Conservation (phyloP, 2,113 vertebrate genomes). For the Ictalurus punctatus region DNA sequence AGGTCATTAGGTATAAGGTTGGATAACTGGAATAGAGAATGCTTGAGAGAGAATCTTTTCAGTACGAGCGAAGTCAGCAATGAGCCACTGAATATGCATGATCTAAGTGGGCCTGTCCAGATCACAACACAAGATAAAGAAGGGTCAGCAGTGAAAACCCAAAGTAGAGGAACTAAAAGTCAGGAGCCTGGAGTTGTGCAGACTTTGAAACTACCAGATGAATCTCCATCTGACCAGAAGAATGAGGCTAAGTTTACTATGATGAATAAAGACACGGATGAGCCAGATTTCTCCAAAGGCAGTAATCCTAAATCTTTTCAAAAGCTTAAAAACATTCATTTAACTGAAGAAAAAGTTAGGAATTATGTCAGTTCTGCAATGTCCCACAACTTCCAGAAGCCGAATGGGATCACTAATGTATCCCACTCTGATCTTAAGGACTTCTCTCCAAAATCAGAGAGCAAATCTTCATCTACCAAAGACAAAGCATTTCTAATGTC, state of each 20-base stretch:
- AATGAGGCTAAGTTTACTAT: not conserved
- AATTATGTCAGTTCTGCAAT: not conserved
- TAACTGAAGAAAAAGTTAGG: constrained; percentile 9
- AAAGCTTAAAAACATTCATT: not conserved
- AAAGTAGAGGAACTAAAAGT: not conserved
- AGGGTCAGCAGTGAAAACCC: constrained; percentile 1
- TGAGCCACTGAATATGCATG: not conserved
- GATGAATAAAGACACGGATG: constrained; percentile 52
- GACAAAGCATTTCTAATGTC: not conserved
- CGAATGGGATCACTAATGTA: not conserved
- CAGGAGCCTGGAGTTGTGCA: not conserved
- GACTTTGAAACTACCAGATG: not conserved
- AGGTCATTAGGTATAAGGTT: constrained; percentile 37
- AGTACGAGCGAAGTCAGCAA: constrained; percentile 11
- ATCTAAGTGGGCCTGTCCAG: constrained; percentile 32
- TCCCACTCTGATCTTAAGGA: not conserved
- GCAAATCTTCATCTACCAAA: not conserved
- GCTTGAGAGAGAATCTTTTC: not conserved
- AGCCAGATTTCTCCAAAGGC: constrained; percentile 59
- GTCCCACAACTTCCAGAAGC: constrained; percentile 15
- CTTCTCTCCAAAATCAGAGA: not conserved
- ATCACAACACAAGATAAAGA: constrained; percentile 19
- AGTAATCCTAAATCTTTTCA: constrained; percentile 23
- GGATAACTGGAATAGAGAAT: constrained; percentile 40
- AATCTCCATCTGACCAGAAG: constrained; percentile 47